Conservation (phyloP, 2,797 vertebrate species). For the Muraenolepis orangiensis region DNA sequence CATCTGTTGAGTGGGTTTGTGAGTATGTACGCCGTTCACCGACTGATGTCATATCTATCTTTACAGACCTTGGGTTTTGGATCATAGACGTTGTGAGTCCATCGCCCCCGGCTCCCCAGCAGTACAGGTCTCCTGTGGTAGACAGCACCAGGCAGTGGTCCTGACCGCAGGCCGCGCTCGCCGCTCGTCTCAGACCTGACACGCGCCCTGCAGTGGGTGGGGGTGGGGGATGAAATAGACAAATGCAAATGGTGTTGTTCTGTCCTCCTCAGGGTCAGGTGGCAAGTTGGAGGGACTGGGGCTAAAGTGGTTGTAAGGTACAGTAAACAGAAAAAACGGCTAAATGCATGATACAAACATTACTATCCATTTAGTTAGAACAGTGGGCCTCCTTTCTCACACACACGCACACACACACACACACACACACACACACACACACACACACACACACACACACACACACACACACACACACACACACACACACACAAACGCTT, state of each 20-base stretch:
- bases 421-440: too few relatives aligned
- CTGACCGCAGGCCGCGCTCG: constrained; percentile 72
- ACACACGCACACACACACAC: too few relatives aligned
- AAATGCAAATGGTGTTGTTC: not conserved
- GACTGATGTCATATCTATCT: constrained; percentile 21
- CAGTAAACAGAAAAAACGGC: not conserved
- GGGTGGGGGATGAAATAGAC: not conserved
- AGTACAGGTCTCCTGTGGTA: constrained; percentile 71
- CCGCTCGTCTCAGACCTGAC: constrained; percentile 42
- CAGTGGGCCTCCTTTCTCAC: too few relatives aligned
- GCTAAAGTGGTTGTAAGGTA: not conserved
- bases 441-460: too few relatives aligned
- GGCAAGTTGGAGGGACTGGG: not conserved
- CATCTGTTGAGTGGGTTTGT: not conserved
- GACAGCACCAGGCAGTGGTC: constrained; percentile 75
- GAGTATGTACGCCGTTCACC: too few relatives aligned
- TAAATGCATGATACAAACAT: not conserved
- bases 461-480: too few relatives aligned
- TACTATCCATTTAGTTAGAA: not conserved
- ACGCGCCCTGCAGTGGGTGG: constrained; percentile 46
- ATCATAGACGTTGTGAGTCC: not conserved
- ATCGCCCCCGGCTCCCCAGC: constrained; percentile 74
- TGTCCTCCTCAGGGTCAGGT: not conserved
- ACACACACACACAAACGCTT: too few relatives aligned
- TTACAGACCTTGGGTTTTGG: constrained; percentile 64